Evolutionary conservation across 2,797 vertebrate genomes (phyloP).

Genomic region (Pangasius krempfi): DNA sequence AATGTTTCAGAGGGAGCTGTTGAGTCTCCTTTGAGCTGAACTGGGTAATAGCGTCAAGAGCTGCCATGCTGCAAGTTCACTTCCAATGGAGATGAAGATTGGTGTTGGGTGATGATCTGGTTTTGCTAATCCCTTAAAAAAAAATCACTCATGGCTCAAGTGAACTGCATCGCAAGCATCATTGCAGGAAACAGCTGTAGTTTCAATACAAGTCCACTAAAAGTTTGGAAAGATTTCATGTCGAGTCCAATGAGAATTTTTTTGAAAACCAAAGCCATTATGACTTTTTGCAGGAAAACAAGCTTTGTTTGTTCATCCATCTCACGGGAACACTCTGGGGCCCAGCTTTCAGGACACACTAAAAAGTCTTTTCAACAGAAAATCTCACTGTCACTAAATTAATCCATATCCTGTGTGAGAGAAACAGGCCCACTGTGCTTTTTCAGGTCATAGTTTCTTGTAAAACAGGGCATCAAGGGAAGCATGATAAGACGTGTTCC

Average conservation of each 20-base stretch:
- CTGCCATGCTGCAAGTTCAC: background rate
- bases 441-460: background rate
- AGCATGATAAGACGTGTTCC: constrained; percentile 37
- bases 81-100: background rate
- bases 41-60: background rate
- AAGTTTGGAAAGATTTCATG: background rate
- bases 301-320: constrained; percentile 7
- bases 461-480: constrained; percentile 16
- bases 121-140: background rate
- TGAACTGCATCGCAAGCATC: background rate
- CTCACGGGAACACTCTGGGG: constrained; percentile 3
- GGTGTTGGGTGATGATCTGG: background rate
- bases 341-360: background rate
- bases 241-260: background rate
- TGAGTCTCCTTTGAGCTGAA: background rate
- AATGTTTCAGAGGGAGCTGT: background rate
- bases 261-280: background rate
- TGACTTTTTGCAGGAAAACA: background rate
- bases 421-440: background rate
- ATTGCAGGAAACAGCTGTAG: background rate
- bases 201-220: background rate
- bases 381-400: background rate
- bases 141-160: background rate
- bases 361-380: background rate
- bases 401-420: background rate